Evolutionary conservation across 1,140 invertebrate species (phyloP), one percentile per base, ranked within the genome.

Genomic region (Drosophila yakuba): DNA sequence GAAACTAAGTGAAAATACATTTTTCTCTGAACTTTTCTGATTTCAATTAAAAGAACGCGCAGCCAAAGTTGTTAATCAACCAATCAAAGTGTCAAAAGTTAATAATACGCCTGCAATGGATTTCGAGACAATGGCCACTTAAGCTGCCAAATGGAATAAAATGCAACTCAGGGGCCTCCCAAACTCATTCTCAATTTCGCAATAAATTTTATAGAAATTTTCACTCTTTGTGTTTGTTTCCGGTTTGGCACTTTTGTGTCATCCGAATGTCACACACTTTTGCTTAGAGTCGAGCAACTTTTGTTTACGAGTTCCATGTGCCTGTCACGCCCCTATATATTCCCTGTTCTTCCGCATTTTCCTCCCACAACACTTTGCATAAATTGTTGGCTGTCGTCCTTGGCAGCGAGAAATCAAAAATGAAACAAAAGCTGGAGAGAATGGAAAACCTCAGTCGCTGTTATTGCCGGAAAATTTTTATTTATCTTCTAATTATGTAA

Each of bases 401-500:
- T 79, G 72, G 61, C 58, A 64, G 66, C 54, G 75, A 83, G 71
- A 77, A 88, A 83, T 80, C 84, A 88, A 88, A 86, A 89, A 89
- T 77, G 78, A 88, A 62, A 88, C 62, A 83, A 75, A 76, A 41
- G 51, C 66, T 12, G 36, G 43, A 15, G 47, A 45, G 35, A n/a
- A 44, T 28, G 59, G 41, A 48, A 55, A 54, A 63, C 39, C 41
- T 45, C 51, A 54, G 45, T 17, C 41, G 51, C 54, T 83, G 79
- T 88, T 89, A 73, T 80, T 89, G 72, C 81, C 83, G 84, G 60
- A 73, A 67, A 77, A 83, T 82, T 89, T 72, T 88, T 83, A 89
- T 88, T 88, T 88, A 88, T 89, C 83, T 89, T 88, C 77, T 88
- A 88, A 88, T 88, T 88, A 88, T 88, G 83, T 54, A 89, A 88